Conservation (phyloP, 2,888 invertebrate species). For the Ceraclea dissimilis region DNA sequence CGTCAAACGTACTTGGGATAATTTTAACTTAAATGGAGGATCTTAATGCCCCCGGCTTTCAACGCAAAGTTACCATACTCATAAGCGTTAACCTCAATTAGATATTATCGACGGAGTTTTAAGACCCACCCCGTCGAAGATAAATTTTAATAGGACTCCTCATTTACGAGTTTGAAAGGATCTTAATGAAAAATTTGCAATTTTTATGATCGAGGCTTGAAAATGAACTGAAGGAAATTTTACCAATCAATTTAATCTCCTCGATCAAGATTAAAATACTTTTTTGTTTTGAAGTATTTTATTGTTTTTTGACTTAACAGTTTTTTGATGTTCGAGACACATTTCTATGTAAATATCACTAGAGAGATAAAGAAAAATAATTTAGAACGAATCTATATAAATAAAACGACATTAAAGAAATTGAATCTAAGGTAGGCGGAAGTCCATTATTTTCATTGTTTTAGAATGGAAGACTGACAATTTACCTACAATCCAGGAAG, state of each 20-base stretch:
- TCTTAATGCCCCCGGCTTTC: slow-evolving; percentile 23
- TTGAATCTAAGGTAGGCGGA: too few relatives aligned
- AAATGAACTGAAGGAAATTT: slow-evolving; percentile 23
- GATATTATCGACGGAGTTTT: slow-evolving; percentile 25
- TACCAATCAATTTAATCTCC: slow-evolving; percentile 6
- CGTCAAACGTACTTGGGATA: neutral
- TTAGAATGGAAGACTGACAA: too few relatives aligned
- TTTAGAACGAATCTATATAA: too few relatives aligned
- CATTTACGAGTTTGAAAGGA: slow-evolving; percentile 34
- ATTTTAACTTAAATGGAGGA: slow-evolving; percentile 1
- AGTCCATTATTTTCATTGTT: too few relatives aligned
- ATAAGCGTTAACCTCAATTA: slow-evolving; percentile 26
- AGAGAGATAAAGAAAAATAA: too few relatives aligned
- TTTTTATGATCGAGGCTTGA: slow-evolving; percentile 37
- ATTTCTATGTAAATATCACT: too few relatives aligned
- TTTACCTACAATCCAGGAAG: too few relatives aligned
- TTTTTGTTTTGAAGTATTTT: neutral
- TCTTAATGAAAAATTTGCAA: slow-evolving; percentile 43
- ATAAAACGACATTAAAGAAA: too few relatives aligned
- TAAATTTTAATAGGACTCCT: slow-evolving; percentile 25
- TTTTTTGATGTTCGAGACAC: too few relatives aligned
- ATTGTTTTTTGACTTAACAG: too few relatives aligned
- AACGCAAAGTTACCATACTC: slow-evolving; percentile 25
- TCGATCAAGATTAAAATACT: neutral
- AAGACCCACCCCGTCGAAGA: slow-evolving; percentile 20